Percentiles rank a stretch among this genome's conserved stretches.
These are phyloP conservation scores for Ranitomeya variabilis DNA, from an alignment of 2,113 vertebrate genomes.

Conservation along the genomic window DNA sequence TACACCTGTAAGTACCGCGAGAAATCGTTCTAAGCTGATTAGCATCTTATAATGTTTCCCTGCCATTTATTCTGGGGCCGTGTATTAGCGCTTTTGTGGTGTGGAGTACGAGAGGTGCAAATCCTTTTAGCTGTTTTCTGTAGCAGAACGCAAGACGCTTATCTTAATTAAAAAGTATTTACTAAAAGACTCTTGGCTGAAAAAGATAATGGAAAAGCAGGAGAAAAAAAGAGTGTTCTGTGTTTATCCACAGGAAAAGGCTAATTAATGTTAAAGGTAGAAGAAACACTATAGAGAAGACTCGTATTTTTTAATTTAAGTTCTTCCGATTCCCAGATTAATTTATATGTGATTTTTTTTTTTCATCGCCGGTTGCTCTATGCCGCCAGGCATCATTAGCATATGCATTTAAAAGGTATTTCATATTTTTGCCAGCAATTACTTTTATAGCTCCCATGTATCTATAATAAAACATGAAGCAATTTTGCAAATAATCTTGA, in stretches of 20 bases:
- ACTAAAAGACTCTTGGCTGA: constrained; percentile 49
- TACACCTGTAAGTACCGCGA: constrained; percentile 92
- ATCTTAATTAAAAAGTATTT: constrained; percentile 52
- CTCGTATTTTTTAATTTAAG: not conserved
- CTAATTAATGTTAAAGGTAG: constrained; percentile 38
- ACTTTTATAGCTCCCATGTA: not conserved
- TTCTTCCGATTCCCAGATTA: not conserved
- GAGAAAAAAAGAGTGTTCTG: not conserved
- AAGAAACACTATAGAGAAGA: not conserved
- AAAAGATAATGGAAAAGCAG: constrained; percentile 44
- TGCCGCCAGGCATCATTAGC: not conserved
- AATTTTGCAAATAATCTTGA: not conserved
- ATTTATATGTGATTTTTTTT: constrained; percentile 4
- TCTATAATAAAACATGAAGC: not conserved
- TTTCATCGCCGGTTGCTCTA: not conserved
- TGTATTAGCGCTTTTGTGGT: constrained; percentile 10
- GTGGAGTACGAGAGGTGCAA: constrained; percentile 18
- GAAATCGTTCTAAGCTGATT: constrained; percentile 12
- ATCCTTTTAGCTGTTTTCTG: constrained; percentile 45
- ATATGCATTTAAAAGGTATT: not conserved
- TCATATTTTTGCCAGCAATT: not conserved
- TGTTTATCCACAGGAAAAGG: constrained; percentile 39
- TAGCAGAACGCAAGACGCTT: constrained; percentile 46
- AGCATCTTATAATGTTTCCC: not conserved
- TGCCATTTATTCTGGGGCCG: not conserved